Percentiles rank a stretch among this genome's conserved stretches.
Evolutionary conservation across 2,113 vertebrate species (phyloP).

Genomic region (Channa maculata): DNA sequence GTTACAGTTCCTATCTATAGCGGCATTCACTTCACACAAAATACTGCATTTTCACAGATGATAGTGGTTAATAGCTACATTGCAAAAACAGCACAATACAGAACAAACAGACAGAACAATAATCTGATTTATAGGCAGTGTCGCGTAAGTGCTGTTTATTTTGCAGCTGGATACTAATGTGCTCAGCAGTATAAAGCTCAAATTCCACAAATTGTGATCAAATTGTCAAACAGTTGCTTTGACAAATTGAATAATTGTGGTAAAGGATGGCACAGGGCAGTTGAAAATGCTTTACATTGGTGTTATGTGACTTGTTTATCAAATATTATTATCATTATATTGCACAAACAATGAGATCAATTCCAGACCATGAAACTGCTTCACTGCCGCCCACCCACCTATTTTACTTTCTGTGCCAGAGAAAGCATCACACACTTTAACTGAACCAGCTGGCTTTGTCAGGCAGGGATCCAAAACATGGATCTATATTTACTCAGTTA

Average conservation of each 20-base stretch:
- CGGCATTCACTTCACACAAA: constrained; percentile 59
- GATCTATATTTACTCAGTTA: constrained; percentile 69
- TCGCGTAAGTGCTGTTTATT: background rate
- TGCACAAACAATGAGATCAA: constrained; percentile 59
- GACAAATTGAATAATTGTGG: constrained; percentile 30
- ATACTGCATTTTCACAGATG: constrained; percentile 51
- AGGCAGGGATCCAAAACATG: constrained; percentile 66
- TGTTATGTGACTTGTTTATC: constrained; percentile 50
- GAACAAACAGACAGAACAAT: background rate
- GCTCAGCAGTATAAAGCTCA: constrained; percentile 2
- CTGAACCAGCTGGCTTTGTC: constrained; percentile 72
- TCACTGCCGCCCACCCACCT: constrained; percentile 63
- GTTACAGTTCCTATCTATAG: constrained; percentile 69
- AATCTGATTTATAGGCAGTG: constrained; percentile 18
- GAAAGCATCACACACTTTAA: constrained; percentile 66
- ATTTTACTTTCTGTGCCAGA: constrained; percentile 54
- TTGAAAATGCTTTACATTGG: constrained; percentile 20
- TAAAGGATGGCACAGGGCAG: constrained; percentile 9
- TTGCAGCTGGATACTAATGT: constrained; percentile 33
- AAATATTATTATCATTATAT: constrained; percentile 50
- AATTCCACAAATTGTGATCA: constrained; percentile 42
- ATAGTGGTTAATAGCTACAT: constrained; percentile 42
- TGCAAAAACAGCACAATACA: constrained; percentile 5
- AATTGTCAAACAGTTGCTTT: constrained; percentile 19
- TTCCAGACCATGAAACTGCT: constrained; percentile 60